Evolutionary conservation across 2,888 invertebrate species (phyloP), one percentile per base, ranked within the genome.

Genomic region (Oegoconia quadripuncta): DNA sequence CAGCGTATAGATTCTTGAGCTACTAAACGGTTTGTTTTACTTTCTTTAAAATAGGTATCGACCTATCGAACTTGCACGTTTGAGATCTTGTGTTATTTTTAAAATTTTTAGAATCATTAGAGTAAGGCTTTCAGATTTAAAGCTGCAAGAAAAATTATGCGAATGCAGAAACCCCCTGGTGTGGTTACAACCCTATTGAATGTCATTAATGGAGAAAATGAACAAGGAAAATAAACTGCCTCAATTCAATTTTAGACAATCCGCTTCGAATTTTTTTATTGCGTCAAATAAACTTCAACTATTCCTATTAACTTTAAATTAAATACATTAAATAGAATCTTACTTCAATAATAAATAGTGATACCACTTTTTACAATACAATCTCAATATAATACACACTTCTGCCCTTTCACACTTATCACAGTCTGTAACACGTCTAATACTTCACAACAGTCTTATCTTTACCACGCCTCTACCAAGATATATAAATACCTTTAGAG

Each of bases 321-420:
- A 70, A 62, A 62, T 62, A 62, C 58, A 55, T 77, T 74, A 74
- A 77, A 78, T 79, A 79, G 57, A 66, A 68, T 74, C 79, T 80
- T 80, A 83, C 58, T 59, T 68, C 69, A 66, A 83, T 74, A 83
- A 86, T 86, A 86, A 86, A 84, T 86, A 84, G 75, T 65, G 63
- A 63, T 69, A 80, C 67, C 74, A 72, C 74, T 74, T 72, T 79
- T 71, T 75, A 76, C 73, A 74, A 62, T 61, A 56, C 59, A 50
- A 59, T 45, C 36, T 51, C 55, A 47, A 54, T 63, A 64, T 60
- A 66, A 60, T 75, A 75, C 74, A 80, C 68, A 55, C 51, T 42
- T 44, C 52, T 45, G 54, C 52, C n/a, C 42, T 53, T 52, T 48
- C 59, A 27, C 47, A 44, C 55, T 59, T 84, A 83, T 83, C 84